Evolutionary conservation across 2,797 vertebrate genomes (phyloP).

Genomic region (Bryconaethiops microstoma): DNA sequence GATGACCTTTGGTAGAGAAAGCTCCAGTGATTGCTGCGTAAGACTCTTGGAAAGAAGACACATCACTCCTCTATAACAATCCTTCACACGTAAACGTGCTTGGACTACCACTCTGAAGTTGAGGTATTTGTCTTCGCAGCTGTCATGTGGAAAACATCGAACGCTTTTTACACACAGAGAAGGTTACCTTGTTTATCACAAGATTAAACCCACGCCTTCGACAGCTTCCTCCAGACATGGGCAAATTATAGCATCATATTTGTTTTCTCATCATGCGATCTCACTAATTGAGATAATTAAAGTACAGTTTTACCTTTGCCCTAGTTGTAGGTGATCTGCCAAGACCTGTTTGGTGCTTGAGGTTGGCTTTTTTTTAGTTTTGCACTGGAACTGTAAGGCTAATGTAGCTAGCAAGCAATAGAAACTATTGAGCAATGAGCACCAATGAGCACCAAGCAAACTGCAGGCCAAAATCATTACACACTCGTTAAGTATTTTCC

Average conservation of each 20-base stretch:
- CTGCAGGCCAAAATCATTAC: background rate
- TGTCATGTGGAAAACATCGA: background rate
- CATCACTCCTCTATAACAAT: slow-evolving; percentile 3
- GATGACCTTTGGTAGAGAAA: slow-evolving; percentile 14
- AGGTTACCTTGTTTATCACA: background rate
- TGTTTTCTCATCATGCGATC: background rate
- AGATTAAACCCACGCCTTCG: background rate
- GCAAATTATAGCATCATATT: background rate
- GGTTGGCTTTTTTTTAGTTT: background rate
- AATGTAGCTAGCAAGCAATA: background rate
- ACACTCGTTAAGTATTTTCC: background rate
- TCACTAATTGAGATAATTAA: background rate
- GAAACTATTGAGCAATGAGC: background rate
- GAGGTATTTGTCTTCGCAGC: slow-evolving; percentile 2
- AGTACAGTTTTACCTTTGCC: background rate
- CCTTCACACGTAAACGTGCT: slow-evolving; percentile 8
- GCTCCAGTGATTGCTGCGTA: background rate
- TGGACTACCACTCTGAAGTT: background rate
- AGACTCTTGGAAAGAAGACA: slow-evolving; percentile 1
- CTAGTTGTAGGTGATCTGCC: background rate
- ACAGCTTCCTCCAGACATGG: background rate
- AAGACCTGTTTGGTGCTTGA: background rate
- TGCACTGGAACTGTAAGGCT: background rate
- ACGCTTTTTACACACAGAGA: background rate
- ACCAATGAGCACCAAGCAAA: background rate